Conservation (phyloP, 1,140 invertebrate species). For the Dufourea novaeangliae region DNA sequence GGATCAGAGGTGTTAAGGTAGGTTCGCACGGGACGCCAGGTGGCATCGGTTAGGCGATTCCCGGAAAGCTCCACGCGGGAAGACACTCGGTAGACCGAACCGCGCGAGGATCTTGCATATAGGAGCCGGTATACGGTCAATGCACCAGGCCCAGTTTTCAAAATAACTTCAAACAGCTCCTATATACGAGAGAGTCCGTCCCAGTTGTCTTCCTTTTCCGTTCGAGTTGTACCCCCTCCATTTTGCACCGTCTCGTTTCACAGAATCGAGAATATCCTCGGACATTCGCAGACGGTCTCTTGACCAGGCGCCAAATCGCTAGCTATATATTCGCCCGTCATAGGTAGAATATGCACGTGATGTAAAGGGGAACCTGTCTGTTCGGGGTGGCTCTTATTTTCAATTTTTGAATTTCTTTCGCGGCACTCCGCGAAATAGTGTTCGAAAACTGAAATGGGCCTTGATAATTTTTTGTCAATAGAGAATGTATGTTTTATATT, state of each 20-base stretch:
- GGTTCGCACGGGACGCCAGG: conserved; percentile 17
- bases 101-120: conserved; percentile 17
- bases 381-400: no score
- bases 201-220: conserved; percentile 10
- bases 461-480: no score
- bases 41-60: conserved; percentile 8
- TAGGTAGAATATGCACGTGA: conserved; percentile 51
- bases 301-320: conserved; percentile 71
- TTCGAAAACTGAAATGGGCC: no score
- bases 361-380: no score
- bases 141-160: conserved; percentile 75
- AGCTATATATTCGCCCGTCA: conserved; percentile 63
- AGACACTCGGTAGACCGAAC: conserved; percentile 19
- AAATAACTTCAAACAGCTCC: conserved; percentile 65
- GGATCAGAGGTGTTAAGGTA: neutral
- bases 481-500: no score
- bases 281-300: conserved; percentile 71
- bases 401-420: no score
- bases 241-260: conserved; percentile 45
- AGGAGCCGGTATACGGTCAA: conserved; percentile 65
- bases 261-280: conserved; percentile 68
- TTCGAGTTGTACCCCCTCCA: neutral
- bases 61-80: neutral
- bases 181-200: no score
- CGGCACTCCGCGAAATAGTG: no score